A percentile compares a stretch with the other conserved stretches of the same genome.
These are phyloP conservation scores for Anableps anableps DNA, from an alignment of 2,797 vertebrate genomes.

Conservation along the genomic window DNA sequence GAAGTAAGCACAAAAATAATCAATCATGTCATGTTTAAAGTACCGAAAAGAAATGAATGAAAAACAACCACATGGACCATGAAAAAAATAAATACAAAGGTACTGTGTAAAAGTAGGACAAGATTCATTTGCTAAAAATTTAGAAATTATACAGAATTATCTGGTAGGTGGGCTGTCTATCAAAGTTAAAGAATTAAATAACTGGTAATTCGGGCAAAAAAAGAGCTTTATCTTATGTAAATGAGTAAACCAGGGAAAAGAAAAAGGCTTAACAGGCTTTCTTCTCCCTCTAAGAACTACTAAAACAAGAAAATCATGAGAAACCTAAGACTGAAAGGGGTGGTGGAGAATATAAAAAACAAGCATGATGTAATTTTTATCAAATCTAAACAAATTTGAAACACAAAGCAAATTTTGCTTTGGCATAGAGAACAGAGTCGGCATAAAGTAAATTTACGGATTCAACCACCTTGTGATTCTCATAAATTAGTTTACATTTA, in stretches of 20 bases:
- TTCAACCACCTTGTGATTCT: constrained; percentile 18
- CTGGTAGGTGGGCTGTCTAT: constrained; percentile 39
- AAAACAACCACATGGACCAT: not conserved
- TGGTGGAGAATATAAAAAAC: constrained; percentile 20
- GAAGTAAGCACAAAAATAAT: not conserved
- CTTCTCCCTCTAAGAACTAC: constrained; percentile 54
- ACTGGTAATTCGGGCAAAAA: constrained; percentile 48
- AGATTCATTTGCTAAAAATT: constrained; percentile 28
- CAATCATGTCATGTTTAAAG: not conserved
- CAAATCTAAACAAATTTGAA: constrained; percentile 33
- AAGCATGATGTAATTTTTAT: constrained; percentile 8
- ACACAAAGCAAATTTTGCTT: constrained; percentile 21
- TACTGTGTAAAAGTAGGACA: constrained; percentile 9
- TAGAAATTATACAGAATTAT: constrained; percentile 45
- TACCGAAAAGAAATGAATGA: not conserved
- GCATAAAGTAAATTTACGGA: constrained; percentile 9
- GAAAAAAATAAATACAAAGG: constrained; percentile 10
- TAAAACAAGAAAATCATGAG: constrained; percentile 45
- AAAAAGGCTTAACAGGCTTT: constrained; percentile 42
- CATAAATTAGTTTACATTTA: constrained; percentile 33
- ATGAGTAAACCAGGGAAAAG: constrained; percentile 39
- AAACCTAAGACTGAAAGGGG: constrained; percentile 22
- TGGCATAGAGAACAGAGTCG: constrained; percentile 26
- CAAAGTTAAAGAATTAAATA: constrained; percentile 59
- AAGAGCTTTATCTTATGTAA: constrained; percentile 58